These are phyloP conservation scores for Plusia festucae DNA, from an alignment of 2,888 invertebrate species.

Conservation along the genomic window DNA sequence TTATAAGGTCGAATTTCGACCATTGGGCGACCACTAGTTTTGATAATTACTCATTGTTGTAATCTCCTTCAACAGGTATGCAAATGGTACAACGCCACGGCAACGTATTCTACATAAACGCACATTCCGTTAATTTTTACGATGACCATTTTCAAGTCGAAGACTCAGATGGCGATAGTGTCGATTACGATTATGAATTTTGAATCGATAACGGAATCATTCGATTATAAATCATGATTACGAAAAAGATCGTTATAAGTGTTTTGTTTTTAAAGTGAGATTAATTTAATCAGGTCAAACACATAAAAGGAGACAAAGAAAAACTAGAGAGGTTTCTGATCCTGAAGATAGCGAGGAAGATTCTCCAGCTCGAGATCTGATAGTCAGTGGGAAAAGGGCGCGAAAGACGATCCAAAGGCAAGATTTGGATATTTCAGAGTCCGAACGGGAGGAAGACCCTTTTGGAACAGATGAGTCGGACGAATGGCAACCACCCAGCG, in stretches of 20 bases:
- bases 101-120: slow-evolving; percentile 80
- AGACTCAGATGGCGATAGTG: slow-evolving; percentile 82
- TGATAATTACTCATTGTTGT: background rate
- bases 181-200: slow-evolving; percentile 85
- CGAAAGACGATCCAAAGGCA: slow-evolving; percentile 65
- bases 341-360: slow-evolving; percentile 56
- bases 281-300: slow-evolving; percentile 57
- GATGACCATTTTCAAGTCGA: slow-evolving; percentile 78
- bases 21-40: too few species aligned
- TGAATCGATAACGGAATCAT: slow-evolving; percentile 52
- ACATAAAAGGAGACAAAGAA: slow-evolving; percentile 48
- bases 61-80: slow-evolving; percentile 71
- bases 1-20: too few species aligned
- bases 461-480: slow-evolving; percentile 85
- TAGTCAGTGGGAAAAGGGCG: slow-evolving; percentile 72
- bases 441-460: slow-evolving; percentile 80
- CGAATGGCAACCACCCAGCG: slow-evolving; percentile 82
- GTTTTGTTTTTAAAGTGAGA: slow-evolving; percentile 48
- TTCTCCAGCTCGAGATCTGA: slow-evolving; percentile 51
- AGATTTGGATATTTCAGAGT: slow-evolving; percentile 68
- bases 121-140: slow-evolving; percentile 80
- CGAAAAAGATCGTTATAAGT: slow-evolving; percentile 28
- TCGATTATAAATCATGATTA: slow-evolving; percentile 39
- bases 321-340: slow-evolving; percentile 15
- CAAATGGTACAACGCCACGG: slow-evolving; percentile 76